Percentiles rank a stretch among this genome's conserved stretches.
Conservation (phyloP, 2,113 vertebrate species). For the Polyodon spathula region DNA sequence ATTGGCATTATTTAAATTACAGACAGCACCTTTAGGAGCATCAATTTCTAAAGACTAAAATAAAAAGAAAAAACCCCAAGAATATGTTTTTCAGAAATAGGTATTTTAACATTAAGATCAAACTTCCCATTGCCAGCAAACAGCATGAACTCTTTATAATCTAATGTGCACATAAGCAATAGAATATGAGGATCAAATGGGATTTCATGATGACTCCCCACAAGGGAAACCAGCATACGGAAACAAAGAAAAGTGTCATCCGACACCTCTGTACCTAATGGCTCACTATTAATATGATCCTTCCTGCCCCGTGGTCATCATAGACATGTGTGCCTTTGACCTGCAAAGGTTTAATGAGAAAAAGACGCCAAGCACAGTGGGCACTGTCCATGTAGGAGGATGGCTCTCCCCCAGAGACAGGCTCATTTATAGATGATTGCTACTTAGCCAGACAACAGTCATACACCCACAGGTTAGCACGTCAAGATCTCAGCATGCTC, state of each 20-base stretch:
- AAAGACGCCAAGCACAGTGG: slow-evolving; percentile 19
- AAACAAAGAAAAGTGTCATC: not conserved
- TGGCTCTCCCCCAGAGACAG: slow-evolving; percentile 8
- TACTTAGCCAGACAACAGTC: slow-evolving; percentile 3
- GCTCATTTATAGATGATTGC: slow-evolving; percentile 15
- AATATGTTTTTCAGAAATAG: too few relatives aligned
- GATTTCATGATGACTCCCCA: not conserved
- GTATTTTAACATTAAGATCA: too few relatives aligned
- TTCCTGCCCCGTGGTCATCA: slow-evolving; percentile 23
- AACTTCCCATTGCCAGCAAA: too few relatives aligned
- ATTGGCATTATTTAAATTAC: too few relatives aligned
- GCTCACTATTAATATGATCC: slow-evolving; percentile 25
- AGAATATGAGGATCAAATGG: slow-evolving; percentile 5
- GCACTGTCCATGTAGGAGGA: slow-evolving; percentile 12
- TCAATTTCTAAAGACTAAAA: too few relatives aligned
- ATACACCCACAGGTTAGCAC: slow-evolving; percentile 20
- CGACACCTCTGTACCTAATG: slow-evolving; percentile 12
- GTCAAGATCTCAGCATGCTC: slow-evolving; percentile 14
- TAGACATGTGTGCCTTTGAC: slow-evolving; percentile 24
- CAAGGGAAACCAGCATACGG: not conserved
- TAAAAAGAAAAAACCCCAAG: too few relatives aligned
- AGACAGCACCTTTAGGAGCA: too few relatives aligned
- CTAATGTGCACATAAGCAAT: not conserved
- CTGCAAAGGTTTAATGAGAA: slow-evolving; percentile 24
- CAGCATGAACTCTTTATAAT: not conserved